phyloP scores from a whole-genome alignment of 2,113 vertebrate genomes.

The Hippocampus zosterae region DNA sequence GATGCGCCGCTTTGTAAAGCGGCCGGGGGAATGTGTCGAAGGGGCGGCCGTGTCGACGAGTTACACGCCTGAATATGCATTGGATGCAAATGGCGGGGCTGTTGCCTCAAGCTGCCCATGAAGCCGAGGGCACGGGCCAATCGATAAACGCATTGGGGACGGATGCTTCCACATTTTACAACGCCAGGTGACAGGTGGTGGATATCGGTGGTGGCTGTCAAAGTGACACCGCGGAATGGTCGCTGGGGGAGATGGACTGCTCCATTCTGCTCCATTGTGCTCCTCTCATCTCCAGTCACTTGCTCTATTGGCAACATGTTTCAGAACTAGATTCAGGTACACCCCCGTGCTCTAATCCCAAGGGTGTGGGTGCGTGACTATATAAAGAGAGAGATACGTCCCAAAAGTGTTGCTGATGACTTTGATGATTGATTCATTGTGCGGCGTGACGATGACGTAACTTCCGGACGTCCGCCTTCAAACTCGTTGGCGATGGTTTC shows the following conservation, averaged over 20 bases:
- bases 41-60: conserved; percentile 42
- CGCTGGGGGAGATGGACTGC: conserved; percentile 21
- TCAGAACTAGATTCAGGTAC: neutral
- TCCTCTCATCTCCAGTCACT: conserved; percentile 21
- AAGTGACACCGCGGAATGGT: conserved; percentile 54
- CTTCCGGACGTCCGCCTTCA: too few relatives aligned
- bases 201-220: conserved; percentile 57
- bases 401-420: too few relatives aligned
- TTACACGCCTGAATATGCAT: conserved; percentile 65
- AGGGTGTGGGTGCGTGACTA: too few relatives aligned
- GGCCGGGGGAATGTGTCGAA: conserved; percentile 42
- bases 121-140: conserved; percentile 55
- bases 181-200: conserved; percentile 58
- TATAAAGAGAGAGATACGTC: too few relatives aligned
- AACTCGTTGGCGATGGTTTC: too few relatives aligned
- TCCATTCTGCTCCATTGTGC: neutral
- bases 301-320: conserved; percentile 21
- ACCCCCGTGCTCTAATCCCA: too few relatives aligned
- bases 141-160: conserved; percentile 49
- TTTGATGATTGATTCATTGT: too few relatives aligned
- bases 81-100: conserved; percentile 61
- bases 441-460: too few relatives aligned
- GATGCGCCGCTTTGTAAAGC: conserved; percentile 52
- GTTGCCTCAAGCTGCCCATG: conserved; percentile 57
- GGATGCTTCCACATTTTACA: conserved; percentile 24